phyloP scores from a whole-genome alignment of 2,888 invertebrate species.

The Thereva nobilitata region DNA sequence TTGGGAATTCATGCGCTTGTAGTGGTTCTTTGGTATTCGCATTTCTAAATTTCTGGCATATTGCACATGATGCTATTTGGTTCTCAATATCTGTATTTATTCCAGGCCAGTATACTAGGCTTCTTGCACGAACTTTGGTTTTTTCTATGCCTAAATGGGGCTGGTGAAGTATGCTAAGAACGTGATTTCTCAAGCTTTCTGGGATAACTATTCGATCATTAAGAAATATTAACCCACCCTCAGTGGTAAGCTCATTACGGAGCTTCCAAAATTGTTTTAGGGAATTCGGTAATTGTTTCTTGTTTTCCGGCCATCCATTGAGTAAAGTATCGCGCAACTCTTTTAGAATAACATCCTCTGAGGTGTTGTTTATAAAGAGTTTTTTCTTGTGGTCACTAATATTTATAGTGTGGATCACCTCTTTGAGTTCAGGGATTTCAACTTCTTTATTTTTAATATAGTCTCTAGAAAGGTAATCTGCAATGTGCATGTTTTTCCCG shows the following conservation, averaged over 20 bases:
- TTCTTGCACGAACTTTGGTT: slow-evolving; percentile 40
- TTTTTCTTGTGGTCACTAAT: slow-evolving; percentile 12
- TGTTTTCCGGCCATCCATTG: slow-evolving; percentile 41
- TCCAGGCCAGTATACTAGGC: slow-evolving; percentile 43
- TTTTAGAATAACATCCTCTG: background rate
- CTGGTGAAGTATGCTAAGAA: slow-evolving; percentile 43
- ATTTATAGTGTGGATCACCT: slow-evolving; percentile 30
- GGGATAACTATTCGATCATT: slow-evolving; percentile 43
- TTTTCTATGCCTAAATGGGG: slow-evolving; percentile 44
- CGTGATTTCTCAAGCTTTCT: slow-evolving; percentile 38
- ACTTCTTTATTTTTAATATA: slow-evolving; percentile 1
- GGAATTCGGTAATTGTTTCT: slow-evolving; percentile 28
- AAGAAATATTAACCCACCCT: slow-evolving; percentile 43
- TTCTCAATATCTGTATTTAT: slow-evolving; percentile 39
- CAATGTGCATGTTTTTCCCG: slow-evolving; percentile 40
- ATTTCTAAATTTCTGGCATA: slow-evolving; percentile 41
- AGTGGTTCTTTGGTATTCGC: slow-evolving; percentile 39
- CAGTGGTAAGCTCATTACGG: slow-evolving; percentile 41
- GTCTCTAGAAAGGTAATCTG: slow-evolving; percentile 61
- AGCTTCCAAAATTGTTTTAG: slow-evolving; percentile 40
- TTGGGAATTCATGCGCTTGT: slow-evolving; percentile 45
- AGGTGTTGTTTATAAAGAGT: background rate
- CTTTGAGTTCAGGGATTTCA: slow-evolving; percentile 21
- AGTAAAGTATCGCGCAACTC: background rate
- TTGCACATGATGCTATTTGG: slow-evolving; percentile 38